Evolutionary conservation across 2,113 vertebrate genomes (phyloP).

Genomic region (Salvator merianae): DNA sequence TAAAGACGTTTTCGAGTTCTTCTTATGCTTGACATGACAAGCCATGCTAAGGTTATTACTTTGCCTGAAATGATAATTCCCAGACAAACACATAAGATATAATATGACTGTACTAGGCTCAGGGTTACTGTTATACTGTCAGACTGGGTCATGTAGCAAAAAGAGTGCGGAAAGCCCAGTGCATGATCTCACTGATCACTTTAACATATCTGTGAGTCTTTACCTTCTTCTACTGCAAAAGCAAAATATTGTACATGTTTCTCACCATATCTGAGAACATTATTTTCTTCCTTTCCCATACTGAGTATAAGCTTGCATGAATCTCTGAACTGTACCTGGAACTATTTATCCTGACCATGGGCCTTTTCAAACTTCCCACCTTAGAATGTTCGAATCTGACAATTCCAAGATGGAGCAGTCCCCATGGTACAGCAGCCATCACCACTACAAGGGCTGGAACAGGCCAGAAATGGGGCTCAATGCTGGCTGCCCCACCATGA

Average conservation of each 20-base stretch:
- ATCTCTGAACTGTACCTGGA: background rate
- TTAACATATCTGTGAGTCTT: background rate
- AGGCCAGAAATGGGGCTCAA: too few species aligned
- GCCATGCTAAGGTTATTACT: slow-evolving; percentile 15
- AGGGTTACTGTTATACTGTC: background rate
- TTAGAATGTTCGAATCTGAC: too few species aligned
- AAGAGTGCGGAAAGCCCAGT: slow-evolving; percentile 1
- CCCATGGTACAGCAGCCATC: too few species aligned
- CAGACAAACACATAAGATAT: slow-evolving; percentile 39
- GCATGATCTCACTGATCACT: background rate
- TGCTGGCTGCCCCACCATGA: too few species aligned
- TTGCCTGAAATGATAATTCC: slow-evolving; percentile 39
- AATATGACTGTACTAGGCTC: slow-evolving; percentile 18
- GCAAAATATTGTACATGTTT: background rate
- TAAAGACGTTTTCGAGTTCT: slow-evolving; percentile 6
- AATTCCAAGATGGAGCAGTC: too few species aligned
- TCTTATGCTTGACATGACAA: slow-evolving; percentile 15
- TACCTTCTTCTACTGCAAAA: background rate
- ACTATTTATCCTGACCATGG: background rate
- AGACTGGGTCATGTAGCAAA: background rate
- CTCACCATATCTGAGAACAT: background rate
- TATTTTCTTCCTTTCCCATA: background rate
- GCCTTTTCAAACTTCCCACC: too few species aligned
- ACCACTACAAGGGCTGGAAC: too few species aligned
- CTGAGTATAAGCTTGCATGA: background rate